phyloP scores from a whole-genome alignment of 2,113 vertebrate genomes.

The Siniperca knerii region DNA sequence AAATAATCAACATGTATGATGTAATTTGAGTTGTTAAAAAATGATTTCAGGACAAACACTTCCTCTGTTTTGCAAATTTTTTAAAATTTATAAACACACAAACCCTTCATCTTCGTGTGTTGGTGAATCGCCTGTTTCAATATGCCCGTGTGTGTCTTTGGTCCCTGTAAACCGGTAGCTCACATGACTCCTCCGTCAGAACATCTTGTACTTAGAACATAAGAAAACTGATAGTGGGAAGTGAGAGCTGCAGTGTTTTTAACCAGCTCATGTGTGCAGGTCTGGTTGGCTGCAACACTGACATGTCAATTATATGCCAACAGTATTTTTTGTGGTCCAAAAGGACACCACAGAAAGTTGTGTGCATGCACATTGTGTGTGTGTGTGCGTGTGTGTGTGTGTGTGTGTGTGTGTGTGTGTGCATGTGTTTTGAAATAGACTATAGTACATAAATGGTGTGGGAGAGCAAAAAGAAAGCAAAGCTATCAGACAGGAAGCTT shows the following conservation, averaged over 20 bases:
- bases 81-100: slow-evolving; percentile 3
- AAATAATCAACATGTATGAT: not conserved
- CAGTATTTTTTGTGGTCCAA: not conserved
- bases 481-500: slow-evolving; percentile 16
- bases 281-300: not conserved
- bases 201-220: slow-evolving; percentile 53
- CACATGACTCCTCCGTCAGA: slow-evolving; percentile 6
- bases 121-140: not conserved
- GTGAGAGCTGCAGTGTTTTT: slow-evolving; percentile 15
- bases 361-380: no score
- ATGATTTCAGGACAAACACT: slow-evolving; percentile 11
- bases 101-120: not conserved
- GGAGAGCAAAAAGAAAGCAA: not conserved
- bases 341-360: not conserved
- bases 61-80: slow-evolving; percentile 9
- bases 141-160: not conserved
- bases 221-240: slow-evolving; percentile 26
- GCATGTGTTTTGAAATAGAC: not conserved
- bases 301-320: not conserved
- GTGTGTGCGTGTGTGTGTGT: no score
- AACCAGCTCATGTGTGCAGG: not conserved
- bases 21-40: not conserved
- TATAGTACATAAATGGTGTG: not conserved
- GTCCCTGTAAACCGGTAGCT: slow-evolving; percentile 38
- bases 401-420: not conserved